Evolutionary conservation across 1,140 invertebrate genomes (phyloP), one percentile per base, ranked within the genome.

Genomic region (Trachelipus rathkii): DNA sequence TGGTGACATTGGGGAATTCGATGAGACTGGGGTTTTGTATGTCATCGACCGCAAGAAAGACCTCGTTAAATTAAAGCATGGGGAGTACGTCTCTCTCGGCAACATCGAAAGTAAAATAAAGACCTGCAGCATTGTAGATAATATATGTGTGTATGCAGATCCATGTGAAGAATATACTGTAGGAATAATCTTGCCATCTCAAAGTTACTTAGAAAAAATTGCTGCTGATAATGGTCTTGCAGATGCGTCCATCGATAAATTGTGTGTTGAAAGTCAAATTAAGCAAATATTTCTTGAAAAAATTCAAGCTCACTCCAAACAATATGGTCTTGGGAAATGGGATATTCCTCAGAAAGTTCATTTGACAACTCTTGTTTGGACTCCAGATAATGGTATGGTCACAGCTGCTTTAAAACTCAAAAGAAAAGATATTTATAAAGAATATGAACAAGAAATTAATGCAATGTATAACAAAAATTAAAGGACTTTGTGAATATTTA

Each of bases 361-460:
- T 84, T 86, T 99, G 21, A 92, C 92, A 82, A 87, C 90, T 24
- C 96, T 98, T 82, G 90, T 94, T 68, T 99, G 97, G 97, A 94
- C 95, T 0, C 95, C 96, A 0, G 95, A 97, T 84, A 94, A 93
- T 89, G 96, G 95, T 53, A 88, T 99, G n/a, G 95, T 90, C 0
- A 99, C 97, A 15, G 97, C 97, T 80, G 96, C 97, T 67, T 95
- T 98, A 85, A 99, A 99, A 87, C 88, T 99, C 79, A 97, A 97
- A 86, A 89, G 97, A 79, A 97, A 96, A 88, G 92, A 95, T 82
- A 96, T 99, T 75, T 93, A 97, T 85, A 92, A 96, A 76, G 89
- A 90, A 82, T 99, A 97, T 87, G 90, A 94, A 84, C 88, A 91
- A 74, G 92, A 95, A 84, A 95, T 98, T 82, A 92, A 94, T 83